A percentile compares a stretch with the other conserved stretches of the same genome.
Conservation (phyloP, 1,140 invertebrate genomes). For the Antheraea pernyi region DNA sequence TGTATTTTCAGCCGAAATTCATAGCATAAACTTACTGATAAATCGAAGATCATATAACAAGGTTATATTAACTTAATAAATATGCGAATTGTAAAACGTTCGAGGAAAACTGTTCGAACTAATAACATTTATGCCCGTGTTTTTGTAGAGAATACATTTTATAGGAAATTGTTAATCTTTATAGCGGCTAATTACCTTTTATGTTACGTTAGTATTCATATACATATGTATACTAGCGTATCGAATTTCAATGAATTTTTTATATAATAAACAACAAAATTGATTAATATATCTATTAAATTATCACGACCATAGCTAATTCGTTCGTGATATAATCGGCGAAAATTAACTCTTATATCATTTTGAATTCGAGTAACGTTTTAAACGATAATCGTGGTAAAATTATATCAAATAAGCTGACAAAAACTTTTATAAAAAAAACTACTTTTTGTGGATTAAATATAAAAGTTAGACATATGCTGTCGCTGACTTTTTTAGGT, state of each 20-base stretch:
- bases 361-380: neutral
- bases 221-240: too few relatives aligned
- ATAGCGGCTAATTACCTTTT: neutral
- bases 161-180: neutral
- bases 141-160: neutral
- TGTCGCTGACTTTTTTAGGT: too few relatives aligned
- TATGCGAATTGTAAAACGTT: neutral
- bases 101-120: neutral
- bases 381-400: too few relatives aligned
- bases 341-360: neutral
- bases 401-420: too few relatives aligned
- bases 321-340: neutral
- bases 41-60: too few relatives aligned
- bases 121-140: neutral
- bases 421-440: too few relatives aligned
- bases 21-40: too few relatives aligned
- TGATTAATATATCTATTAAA: neutral
- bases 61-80: neutral
- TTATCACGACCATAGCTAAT: neutral
- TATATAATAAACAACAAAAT: neutral
- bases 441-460: too few relatives aligned
- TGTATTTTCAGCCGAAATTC: too few relatives aligned
- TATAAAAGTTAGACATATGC: too few relatives aligned
- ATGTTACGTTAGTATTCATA: neutral
- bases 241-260: too few relatives aligned